Evolutionary conservation across 2,797 vertebrate species (phyloP), one percentile per base, ranked within the genome.

Genomic region (Acanthurus lineatus): DNA sequence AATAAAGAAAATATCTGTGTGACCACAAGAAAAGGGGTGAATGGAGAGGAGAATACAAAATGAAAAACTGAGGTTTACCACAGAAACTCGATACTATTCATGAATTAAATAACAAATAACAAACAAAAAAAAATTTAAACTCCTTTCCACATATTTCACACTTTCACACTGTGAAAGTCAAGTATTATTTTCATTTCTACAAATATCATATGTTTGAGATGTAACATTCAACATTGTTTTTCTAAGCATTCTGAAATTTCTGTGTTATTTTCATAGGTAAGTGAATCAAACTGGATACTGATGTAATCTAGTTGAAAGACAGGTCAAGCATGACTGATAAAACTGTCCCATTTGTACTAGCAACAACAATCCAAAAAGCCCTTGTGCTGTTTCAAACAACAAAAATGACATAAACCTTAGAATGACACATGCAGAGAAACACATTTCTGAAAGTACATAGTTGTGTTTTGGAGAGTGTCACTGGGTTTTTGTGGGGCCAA

Each of bases 301-400:
- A 73, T 68, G n/a, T 10, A 71, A 72, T 69, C 58, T 32, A 28
- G 56, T 67, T 53, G 56, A 76, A 44, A 47, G n/a, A 19, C 19
- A 14, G 59, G 51, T 42, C 51, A 51, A 65, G 6, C 40, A 42
- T 16, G 56, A 64, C 48, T 38, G 42, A 73, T 64, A 52, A 12
- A 28, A 73, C 32, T 20, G 22, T 59, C 38, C 48, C 0, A 35
- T 42, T 53, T 71, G 32, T 48, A 47, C 12, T 5, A 32, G 4
- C 48, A 65, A 58, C 38, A 62, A 72, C 52, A 72, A 73, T 47
- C 28, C 35, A 54, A 67, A 71, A 42, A 44, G 20, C 20, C 9
- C 20, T 40, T 48, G 25, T 65, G 32, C 32, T 70, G 56, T 78
- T 81, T 32, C 49, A 14, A 69, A 59, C 59, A 79, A 57, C 32